Conservation (phyloP, 2,113 vertebrate species). For the Thomomys bottae region DNA sequence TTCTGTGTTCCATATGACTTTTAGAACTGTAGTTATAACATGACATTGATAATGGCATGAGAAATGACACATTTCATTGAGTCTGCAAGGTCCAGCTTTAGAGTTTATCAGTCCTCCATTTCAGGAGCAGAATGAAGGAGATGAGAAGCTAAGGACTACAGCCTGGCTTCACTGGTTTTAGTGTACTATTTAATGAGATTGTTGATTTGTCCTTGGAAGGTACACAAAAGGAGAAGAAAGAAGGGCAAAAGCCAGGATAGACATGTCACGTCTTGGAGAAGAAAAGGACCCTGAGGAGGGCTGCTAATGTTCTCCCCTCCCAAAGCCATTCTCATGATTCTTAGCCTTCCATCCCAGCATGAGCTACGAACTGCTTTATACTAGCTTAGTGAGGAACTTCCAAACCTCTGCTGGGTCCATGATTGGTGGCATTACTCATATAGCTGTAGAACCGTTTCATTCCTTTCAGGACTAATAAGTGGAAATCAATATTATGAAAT, state of each 20-base stretch:
- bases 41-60: background rate
- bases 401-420: background rate
- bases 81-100: background rate
- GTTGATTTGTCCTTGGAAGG: background rate
- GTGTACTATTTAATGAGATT: background rate
- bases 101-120: background rate
- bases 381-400: background rate
- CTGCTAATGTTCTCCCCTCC: background rate
- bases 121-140: background rate
- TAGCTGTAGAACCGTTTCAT: background rate
- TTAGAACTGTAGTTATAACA: slow-evolving; percentile 12
- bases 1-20: no score
- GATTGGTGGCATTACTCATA: background rate
- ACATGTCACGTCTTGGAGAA: background rate
- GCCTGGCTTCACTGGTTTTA: slow-evolving; percentile 20
- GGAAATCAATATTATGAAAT: background rate
- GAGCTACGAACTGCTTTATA: background rate
- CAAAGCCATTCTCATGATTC: background rate
- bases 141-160: background rate
- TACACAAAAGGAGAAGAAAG: background rate
- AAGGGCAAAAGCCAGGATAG: background rate
- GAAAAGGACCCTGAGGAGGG: background rate
- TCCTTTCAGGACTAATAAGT: slow-evolving; percentile 1
- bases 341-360: background rate
- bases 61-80: slow-evolving; percentile 4